Conservation (phyloP, 2,113 vertebrate genomes). For the Emydocephalus ijimae region DNA sequence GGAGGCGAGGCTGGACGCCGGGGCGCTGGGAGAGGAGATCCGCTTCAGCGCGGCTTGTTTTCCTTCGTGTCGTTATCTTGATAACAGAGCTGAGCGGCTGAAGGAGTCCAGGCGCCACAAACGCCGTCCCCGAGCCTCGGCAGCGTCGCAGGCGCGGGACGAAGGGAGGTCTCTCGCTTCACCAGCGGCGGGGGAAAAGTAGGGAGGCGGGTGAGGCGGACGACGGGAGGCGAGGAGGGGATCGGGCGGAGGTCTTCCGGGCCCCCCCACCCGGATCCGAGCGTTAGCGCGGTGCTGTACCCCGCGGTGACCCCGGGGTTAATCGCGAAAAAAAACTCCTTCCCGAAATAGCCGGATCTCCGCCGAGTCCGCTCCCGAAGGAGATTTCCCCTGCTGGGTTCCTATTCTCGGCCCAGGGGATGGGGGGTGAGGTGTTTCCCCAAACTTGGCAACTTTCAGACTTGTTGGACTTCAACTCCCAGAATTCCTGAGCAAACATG, state of each 20-base stretch:
- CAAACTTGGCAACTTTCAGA: no score
- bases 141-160: constrained; percentile 62
- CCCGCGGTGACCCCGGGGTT: neutral
- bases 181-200: constrained; percentile 39
- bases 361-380: neutral
- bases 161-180: constrained; percentile 73
- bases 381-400: no score
- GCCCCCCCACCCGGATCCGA: neutral
- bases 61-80: constrained; percentile 77
- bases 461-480: no score
- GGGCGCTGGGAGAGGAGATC: constrained; percentile 59
- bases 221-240: neutral
- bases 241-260: neutral
- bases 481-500: no score
- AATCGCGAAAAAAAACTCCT: neutral
- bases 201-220: constrained; percentile 15
- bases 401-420: no score
- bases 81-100: constrained; percentile 74
- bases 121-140: constrained; percentile 74
- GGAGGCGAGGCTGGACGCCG: constrained; percentile 32
- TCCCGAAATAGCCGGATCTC: neutral
- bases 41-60: constrained; percentile 70
- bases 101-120: constrained; percentile 80
- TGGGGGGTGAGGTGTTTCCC: neutral
- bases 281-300: neutral